phyloP scores from a whole-genome alignment of 2,797 vertebrate genomes.

The Taeniopygia guttata region DNA sequence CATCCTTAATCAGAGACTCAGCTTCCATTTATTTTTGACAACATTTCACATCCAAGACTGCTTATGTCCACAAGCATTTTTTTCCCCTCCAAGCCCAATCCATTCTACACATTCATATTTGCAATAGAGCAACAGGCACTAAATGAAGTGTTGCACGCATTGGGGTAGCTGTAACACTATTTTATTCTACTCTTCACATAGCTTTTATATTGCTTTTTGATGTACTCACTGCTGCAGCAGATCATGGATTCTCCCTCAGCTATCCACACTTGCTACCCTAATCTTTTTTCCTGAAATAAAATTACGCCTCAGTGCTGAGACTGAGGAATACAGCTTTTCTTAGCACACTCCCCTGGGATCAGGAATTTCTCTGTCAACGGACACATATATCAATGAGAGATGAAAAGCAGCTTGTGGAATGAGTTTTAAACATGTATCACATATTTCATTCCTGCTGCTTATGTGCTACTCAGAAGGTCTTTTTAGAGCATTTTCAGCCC shows the following conservation, averaged over 20 bases:
- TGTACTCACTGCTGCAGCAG: neutral
- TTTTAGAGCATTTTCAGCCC: neutral
- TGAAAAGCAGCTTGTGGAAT: constrained; percentile 53
- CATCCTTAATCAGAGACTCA: neutral
- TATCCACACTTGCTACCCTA: constrained; percentile 28
- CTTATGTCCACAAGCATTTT: neutral
- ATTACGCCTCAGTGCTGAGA: neutral
- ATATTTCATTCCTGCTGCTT: constrained; percentile 33
- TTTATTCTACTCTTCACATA: neutral
- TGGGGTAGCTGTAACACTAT: neutral
- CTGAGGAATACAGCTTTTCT: constrained; percentile 45
- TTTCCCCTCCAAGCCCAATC: neutral
- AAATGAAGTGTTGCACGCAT: neutral
- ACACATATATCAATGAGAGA: constrained; percentile 56
- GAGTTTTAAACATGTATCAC: constrained; percentile 46
- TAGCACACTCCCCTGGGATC: constrained; percentile 13
- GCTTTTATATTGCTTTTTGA: constrained; percentile 26
- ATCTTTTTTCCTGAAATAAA: constrained; percentile 54
- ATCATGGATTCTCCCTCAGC: constrained; percentile 12
- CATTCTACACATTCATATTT: neutral
- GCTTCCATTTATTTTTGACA: neutral
- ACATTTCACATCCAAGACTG: neutral
- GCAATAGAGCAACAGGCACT: neutral
- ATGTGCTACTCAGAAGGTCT: constrained; percentile 24
- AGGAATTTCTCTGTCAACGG: constrained; percentile 56